Evolutionary conservation across 2,113 vertebrate species (phyloP).

Genomic region (Anolis carolinensis): DNA sequence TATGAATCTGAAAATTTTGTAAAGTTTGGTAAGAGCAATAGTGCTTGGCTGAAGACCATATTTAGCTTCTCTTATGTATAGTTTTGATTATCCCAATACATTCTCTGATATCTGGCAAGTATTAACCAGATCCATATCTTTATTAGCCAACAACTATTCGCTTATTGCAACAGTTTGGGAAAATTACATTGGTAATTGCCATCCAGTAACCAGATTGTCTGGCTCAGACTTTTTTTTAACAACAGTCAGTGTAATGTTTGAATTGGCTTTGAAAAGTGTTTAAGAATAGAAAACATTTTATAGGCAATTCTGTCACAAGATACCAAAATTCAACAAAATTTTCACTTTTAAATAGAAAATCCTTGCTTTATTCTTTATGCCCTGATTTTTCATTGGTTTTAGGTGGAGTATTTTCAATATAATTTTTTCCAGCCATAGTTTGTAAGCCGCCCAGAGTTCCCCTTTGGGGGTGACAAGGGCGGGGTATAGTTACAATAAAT

Average conservation of each 20-base stretch:
- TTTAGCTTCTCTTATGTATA: neutral
- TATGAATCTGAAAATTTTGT: neutral
- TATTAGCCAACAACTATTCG: neutral
- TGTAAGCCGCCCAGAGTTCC: too few species aligned
- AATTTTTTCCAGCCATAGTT: too few species aligned
- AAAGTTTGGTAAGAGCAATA: neutral
- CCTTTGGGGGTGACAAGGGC: too few species aligned
- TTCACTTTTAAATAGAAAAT: neutral
- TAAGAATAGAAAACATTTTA: neutral
- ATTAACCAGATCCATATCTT: neutral
- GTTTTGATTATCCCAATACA: neutral
- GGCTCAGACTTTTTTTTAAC: too few species aligned
- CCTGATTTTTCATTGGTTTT: neutral
- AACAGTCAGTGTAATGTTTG: neutral
- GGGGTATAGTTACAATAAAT: too few species aligned
- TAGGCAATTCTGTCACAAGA: neutral
- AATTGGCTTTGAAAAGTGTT: neutral
- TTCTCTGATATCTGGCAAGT: neutral
- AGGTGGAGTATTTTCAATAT: too few species aligned
- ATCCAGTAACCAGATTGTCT: neutral
- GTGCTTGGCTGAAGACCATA: neutral
- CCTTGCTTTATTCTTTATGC: neutral
- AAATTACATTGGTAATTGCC: neutral
- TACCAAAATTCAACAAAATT: neutral
- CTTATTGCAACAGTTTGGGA: neutral